phyloP scores from a whole-genome alignment of 2,113 vertebrate species.

The Corythornis madagascariensis region DNA sequence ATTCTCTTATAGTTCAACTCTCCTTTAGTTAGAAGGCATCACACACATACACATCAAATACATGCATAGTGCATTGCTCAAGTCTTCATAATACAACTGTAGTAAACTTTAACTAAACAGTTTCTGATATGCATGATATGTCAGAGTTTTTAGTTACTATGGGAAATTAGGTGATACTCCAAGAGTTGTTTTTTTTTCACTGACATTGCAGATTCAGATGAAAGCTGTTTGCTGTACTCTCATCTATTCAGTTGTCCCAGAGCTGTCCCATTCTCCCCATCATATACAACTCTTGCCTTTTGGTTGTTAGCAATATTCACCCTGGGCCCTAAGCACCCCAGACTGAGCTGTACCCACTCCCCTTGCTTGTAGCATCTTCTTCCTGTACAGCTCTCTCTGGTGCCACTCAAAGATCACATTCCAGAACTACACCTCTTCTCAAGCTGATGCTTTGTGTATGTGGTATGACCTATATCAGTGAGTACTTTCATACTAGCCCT shows the following conservation, averaged over 20 bases:
- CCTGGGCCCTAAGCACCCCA: too few species aligned
- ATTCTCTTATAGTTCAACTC: neutral
- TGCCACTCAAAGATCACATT: slow-evolving; percentile 45
- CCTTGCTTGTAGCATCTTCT: neutral
- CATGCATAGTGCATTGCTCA: neutral
- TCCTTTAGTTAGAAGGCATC: neutral
- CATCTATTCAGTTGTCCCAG: neutral
- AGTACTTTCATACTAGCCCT: neutral
- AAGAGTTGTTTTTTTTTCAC: neutral
- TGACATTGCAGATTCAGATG: neutral
- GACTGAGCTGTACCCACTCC: neutral
- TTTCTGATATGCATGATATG: neutral
- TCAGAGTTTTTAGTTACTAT: neutral
- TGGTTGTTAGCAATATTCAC: neutral
- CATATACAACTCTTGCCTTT: neutral
- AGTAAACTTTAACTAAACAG: neutral
- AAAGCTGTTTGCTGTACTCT: neutral
- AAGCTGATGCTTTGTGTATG: neutral
- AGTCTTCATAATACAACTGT: neutral
- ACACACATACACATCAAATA: neutral
- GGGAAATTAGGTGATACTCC: neutral
- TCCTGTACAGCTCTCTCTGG: slow-evolving; percentile 20
- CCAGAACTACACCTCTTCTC: neutral
- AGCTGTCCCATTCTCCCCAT: neutral
- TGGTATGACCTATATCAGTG: fast-evolving